A percentile compares a stretch with the other conserved stretches of the same genome.
phyloP scores from a whole-genome alignment of 2,797 vertebrate species.

The Eutrigla gurnardus region DNA sequence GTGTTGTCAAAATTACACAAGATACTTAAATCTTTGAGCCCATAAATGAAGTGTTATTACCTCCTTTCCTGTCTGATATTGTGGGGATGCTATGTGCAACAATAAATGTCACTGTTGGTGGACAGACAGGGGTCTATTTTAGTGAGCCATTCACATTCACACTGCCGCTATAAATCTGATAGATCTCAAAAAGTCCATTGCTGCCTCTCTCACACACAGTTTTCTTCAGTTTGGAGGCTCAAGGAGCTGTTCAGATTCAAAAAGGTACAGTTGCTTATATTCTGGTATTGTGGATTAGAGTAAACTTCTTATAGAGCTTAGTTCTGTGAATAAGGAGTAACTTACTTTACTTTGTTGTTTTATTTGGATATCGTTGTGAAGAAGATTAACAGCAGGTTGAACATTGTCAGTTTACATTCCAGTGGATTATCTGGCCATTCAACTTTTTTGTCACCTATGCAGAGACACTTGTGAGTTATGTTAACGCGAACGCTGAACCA shows the following conservation, averaged over 20 bases:
- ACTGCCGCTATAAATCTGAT: constrained; percentile 80
- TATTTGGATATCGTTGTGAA: constrained; percentile 9
- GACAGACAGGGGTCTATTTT: constrained; percentile 75
- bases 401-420: constrained; percentile 58
- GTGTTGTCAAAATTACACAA: constrained; percentile 45
- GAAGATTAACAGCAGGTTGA: constrained; percentile 32
- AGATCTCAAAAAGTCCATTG: constrained; percentile 60
- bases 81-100: constrained; percentile 55
- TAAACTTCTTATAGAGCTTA: constrained; percentile 7
- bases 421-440: constrained; percentile 67
- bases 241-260: constrained; percentile 33
- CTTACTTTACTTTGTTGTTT: constrained; percentile 1
- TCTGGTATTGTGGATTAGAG: constrained; percentile 2
- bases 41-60: constrained; percentile 71
- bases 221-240: constrained; percentile 56
- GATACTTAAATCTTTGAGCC: constrained; percentile 38
- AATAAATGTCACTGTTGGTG: constrained; percentile 64
- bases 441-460: constrained; percentile 65
- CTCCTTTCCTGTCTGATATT: constrained; percentile 57
- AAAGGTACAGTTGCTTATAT: constrained; percentile 35
- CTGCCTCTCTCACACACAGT: constrained; percentile 28
- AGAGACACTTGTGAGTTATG: constrained; percentile 58
- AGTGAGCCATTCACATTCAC: constrained; percentile 66
- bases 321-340: background rate
- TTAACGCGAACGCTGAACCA: constrained; percentile 25